A percentile compares a stretch with the other conserved stretches of the same genome.
Evolutionary conservation across 2,113 vertebrate genomes (phyloP).

Genomic region (Leiothrix lutea): DNA sequence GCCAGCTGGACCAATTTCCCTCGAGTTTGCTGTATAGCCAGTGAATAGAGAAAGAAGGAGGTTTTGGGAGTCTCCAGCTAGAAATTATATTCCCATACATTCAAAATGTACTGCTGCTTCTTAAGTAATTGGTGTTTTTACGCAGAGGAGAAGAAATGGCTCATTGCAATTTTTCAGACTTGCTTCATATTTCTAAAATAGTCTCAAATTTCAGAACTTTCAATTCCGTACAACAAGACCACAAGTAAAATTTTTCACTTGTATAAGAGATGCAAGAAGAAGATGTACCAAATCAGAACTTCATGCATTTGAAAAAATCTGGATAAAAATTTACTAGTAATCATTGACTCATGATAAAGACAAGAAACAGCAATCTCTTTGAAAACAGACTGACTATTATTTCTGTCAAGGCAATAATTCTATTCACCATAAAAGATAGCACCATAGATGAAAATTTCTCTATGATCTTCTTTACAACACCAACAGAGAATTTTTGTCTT

Average conservation of each 20-base stretch:
- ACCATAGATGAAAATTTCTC: background rate
- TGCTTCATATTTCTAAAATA: background rate
- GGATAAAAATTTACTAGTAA: background rate
- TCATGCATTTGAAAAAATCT: background rate
- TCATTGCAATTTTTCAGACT: background rate
- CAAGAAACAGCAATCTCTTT: background rate
- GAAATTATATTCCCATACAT: background rate
- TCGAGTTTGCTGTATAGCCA: accelerated
- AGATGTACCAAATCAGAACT: background rate
- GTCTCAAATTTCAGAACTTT: background rate
- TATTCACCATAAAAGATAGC: background rate
- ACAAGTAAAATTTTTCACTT: background rate
- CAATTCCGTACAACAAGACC: background rate
- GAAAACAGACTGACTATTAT: background rate
- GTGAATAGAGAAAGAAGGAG: background rate
- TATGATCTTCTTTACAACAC: background rate
- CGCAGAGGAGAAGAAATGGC: background rate
- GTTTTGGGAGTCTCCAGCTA: background rate
- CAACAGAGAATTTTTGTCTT: background rate
- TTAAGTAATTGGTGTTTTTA: background rate
- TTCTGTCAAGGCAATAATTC: background rate
- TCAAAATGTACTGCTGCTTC: background rate
- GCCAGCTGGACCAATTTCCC: background rate
- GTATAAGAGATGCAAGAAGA: background rate
- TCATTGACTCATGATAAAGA: background rate